phyloP scores from a whole-genome alignment of 2,888 invertebrate genomes.

The Nowickia ferox region DNA sequence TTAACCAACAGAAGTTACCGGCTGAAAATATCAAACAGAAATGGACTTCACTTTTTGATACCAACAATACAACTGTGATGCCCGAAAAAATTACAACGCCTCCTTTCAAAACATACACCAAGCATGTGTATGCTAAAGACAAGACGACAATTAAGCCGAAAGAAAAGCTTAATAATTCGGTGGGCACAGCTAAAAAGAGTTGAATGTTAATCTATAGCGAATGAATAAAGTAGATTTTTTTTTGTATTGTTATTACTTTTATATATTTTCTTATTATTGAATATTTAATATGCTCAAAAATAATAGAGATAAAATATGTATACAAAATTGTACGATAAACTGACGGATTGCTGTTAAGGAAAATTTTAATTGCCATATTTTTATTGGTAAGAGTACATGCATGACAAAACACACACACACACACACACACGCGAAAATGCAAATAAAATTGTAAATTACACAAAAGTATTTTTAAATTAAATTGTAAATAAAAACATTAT shows the following conservation, averaged over 20 bases:
- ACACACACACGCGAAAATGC: neutral
- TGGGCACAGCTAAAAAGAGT: slow-evolving; percentile 54
- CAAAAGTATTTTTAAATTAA: slow-evolving; percentile 27
- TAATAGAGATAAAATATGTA: slow-evolving; percentile 31
- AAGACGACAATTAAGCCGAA: slow-evolving; percentile 24
- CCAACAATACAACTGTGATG: neutral
- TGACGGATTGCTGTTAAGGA: neutral
- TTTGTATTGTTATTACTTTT: slow-evolving; percentile 53
- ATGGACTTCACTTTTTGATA: slow-evolving; percentile 7
- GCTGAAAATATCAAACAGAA: neutral
- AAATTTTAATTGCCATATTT: slow-evolving; percentile 63
- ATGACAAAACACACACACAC: slow-evolving; percentile 23
- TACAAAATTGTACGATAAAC: neutral
- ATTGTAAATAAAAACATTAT: slow-evolving; percentile 43
- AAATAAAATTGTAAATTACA: slow-evolving; percentile 4
- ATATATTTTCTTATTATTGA: slow-evolving; percentile 5
- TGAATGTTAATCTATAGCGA: slow-evolving; percentile 32
- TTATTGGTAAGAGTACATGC: slow-evolving; percentile 45
- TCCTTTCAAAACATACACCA: slow-evolving; percentile 42
- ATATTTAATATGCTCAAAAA: slow-evolving; percentile 10
- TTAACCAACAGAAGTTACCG: slow-evolving; percentile 21
- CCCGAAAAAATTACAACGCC: slow-evolving; percentile 2
- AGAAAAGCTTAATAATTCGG: slow-evolving; percentile 38
- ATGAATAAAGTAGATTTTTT: slow-evolving; percentile 34
- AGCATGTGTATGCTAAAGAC: slow-evolving; percentile 59